Percentiles rank a stretch among this genome's conserved stretches.
These are phyloP conservation scores for Synergus itoensis DNA, from an alignment of 2,888 invertebrate genomes.

Conservation along the genomic window DNA sequence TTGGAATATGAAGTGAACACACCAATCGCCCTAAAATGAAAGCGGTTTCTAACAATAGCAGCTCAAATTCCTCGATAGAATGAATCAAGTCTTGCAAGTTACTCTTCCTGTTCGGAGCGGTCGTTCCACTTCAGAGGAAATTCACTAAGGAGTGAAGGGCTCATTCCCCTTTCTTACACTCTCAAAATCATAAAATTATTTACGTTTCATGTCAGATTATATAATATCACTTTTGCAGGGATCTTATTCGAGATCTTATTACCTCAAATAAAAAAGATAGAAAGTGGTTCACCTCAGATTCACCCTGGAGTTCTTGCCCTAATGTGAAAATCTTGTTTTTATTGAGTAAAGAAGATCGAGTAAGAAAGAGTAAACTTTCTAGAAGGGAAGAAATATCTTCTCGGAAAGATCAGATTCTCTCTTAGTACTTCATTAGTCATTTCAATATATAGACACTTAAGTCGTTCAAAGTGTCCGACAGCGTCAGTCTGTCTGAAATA, in stretches of 20 bases:
- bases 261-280: no score
- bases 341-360: background rate
- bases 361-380: conserved; percentile 14
- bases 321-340: conserved; percentile 19
- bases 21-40: conserved; percentile 14
- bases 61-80: background rate
- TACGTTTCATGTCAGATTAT: background rate
- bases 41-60: conserved; percentile 6
- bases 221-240: no score
- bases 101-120: background rate
- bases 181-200: background rate
- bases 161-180: background rate
- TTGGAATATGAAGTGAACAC: background rate
- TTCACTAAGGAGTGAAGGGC: background rate
- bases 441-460: conserved; percentile 7
- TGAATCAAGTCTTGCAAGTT: background rate
- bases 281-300: no score
- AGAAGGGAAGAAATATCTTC: conserved; percentile 14
- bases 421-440: conserved; percentile 16
- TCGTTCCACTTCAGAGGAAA: background rate
- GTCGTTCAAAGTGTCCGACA: no score
- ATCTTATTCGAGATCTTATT: no score
- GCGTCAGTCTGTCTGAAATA: no score
- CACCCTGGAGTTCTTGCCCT: background rate
- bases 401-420: conserved; percentile 19